Base-by-base conservation (phyloP, 2,113 vertebrate species). In the Octodon degus region DNA sequence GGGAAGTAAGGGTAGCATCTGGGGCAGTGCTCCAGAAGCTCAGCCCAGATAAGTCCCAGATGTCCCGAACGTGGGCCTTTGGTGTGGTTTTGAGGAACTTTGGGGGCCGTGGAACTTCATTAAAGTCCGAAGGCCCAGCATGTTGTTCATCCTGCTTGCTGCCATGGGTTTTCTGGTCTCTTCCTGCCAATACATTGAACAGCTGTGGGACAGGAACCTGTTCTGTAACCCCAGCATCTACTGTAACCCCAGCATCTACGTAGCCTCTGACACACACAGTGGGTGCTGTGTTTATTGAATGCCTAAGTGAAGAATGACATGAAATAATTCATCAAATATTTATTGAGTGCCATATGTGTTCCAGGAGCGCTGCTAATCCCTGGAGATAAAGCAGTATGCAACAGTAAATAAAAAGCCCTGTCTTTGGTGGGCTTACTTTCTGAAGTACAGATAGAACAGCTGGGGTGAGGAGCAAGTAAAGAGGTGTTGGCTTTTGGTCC, bases 331-430 rank as follows among this genome's bases (percentile, higher is more conserved):
- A 86, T n/a, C 53, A 63, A 81, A 19, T 77, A 25, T 16, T 65
- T 93, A 27, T 90, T 43, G 37, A 91, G 79, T 37, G 24, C 53
- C 22, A 32, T 6, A 6, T 68, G 4, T 89, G 55, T 91, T 77
- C 14, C 55, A 58, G 63, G n/a, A 85, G n/a, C 79, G 86, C 0
- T 77, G 74, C 72, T 94, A 43, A 40, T 63, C 25, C 88, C 67
- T 62, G 89, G 37, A 63, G 37, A 83, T 86, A 94, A 79, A 96
- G 17, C 53, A 62, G 60, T 93, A 47, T 72, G 53, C 65, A 85
- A 37, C 53, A 88, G 40, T 32, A 65, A 80, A 79, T 76, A 58
- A 80, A 92, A 86, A 83, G 70, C 20, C 9, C 2, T 82, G 10
- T 25, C 50, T 53, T 76, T 72, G n/a, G 77, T 81, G 67, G 40